Conservation (phyloP, 2,113 vertebrate species). For the Colius striatus region DNA sequence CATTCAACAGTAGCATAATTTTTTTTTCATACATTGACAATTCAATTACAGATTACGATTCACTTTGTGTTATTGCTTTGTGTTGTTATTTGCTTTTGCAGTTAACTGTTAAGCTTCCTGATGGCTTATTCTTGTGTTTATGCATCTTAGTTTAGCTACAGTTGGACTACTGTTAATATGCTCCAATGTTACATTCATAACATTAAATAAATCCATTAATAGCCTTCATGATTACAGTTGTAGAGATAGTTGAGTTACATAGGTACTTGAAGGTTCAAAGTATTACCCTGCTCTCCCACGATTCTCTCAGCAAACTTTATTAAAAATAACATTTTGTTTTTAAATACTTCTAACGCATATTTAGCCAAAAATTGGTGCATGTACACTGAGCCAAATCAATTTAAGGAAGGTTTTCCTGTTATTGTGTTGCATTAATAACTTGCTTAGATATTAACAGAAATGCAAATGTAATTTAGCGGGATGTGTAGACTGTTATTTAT, state of each 20-base stretch:
- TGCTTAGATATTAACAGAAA: background rate
- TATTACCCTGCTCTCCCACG: background rate
- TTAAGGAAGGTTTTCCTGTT: background rate
- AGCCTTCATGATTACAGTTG: background rate
- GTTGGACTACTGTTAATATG: background rate
- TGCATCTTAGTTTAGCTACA: background rate
- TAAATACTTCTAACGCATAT: background rate
- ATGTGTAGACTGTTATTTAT: background rate
- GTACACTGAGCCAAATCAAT: background rate
- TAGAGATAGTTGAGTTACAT: background rate
- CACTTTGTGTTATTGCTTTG: background rate
- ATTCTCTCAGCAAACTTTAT: background rate
- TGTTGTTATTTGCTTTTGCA: background rate
- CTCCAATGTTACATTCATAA: background rate
- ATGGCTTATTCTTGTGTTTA: background rate
- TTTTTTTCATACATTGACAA: background rate
- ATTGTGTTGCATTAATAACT: background rate
- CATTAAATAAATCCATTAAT: background rate
- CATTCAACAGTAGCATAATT: background rate
- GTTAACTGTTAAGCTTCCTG: background rate
- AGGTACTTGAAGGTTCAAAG: background rate
- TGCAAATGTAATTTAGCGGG: background rate
- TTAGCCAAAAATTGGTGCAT: background rate
- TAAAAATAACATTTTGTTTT: background rate
- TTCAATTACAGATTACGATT: background rate